Percentiles rank a stretch among this genome's conserved stretches.
phyloP scores from a whole-genome alignment of 2,113 vertebrate genomes.

The Regulus satrapa region DNA sequence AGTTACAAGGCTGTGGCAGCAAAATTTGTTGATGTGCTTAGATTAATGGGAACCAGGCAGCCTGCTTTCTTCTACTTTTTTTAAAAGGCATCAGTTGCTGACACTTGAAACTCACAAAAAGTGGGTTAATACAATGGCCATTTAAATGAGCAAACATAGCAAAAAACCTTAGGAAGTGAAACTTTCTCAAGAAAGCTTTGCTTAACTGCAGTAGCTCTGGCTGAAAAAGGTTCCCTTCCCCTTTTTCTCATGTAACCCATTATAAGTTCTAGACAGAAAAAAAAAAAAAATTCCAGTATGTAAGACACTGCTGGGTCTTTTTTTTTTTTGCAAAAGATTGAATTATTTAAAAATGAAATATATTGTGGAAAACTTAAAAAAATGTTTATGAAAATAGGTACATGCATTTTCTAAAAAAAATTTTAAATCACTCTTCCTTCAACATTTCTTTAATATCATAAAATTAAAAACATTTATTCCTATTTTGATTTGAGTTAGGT shows the following conservation, averaged over 20 bases:
- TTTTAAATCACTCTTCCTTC: not conserved
- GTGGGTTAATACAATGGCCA: constrained; percentile 29
- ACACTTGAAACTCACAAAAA: constrained; percentile 11
- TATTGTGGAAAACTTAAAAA: not conserved
- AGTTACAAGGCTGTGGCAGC: not conserved
- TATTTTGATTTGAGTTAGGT: not conserved
- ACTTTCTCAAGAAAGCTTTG: constrained; percentile 58
- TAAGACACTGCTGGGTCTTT: not conserved
- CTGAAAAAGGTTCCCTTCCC: not conserved
- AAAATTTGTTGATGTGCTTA: not conserved
- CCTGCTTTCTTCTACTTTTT: not conserved
- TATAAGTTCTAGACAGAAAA: not conserved
- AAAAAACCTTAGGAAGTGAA: constrained; percentile 55
- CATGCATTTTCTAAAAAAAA: not conserved
- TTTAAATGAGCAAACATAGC: constrained; percentile 50
- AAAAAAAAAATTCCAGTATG: not conserved
- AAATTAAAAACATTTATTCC: constrained; percentile 10
- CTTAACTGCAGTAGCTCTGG: not conserved
- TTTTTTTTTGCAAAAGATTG: not conserved
- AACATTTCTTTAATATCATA: not conserved
- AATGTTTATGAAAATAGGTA: not conserved
- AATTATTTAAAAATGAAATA: constrained; percentile 7
- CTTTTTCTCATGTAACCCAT: not conserved
- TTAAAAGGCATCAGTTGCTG: not conserved
- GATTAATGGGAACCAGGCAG: not conserved